Evolutionary conservation across 2,113 vertebrate species (phyloP), one percentile per base, ranked within the genome.

Genomic region (Talpa occidentalis): DNA sequence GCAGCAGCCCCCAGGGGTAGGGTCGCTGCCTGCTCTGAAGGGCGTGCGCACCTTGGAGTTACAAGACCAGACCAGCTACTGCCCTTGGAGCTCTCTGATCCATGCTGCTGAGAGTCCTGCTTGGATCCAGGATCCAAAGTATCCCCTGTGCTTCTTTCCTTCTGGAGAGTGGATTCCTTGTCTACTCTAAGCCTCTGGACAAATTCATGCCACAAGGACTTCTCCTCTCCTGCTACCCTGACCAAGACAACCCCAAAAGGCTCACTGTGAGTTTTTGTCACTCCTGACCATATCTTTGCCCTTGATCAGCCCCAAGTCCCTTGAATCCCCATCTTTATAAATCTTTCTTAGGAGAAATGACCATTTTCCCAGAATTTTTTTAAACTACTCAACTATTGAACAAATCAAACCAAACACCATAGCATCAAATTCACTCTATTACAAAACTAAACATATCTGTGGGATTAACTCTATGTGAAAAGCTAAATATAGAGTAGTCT

Each of bases 121-220:
- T 28, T 10, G 42, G 49, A 15, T 1, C n/a, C 3, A 10, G 8
- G 6, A 64, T 3, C 35, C 16, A 26, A 42, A 6, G 5, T 24
- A 14, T 70, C 4, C 16, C 59, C 1, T 16, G 3, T 15, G 7
- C 3, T 56, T 21, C 14, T 30, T 15, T 32, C 1, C 28, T 21
- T 32, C 26, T 47, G 35, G 21, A 35, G n/a, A 35, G 32, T 32
- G 10, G 1, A 4, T 22, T 11, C 9, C 15, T 35, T 8, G 22
- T 19, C 49, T 44, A 16, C 1, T 47, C 37, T 62, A 28, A 24
- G 14, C 10, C 37, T 37, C 35, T 64, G 6, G 49, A 44, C 66
- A 1, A 1, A 35, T 8, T 78, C 14, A 2, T n/a, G n/a, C 15
- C 12, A 0, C 35, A 8, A 59, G 10, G 19, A 7, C 4, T 28